Evolutionary conservation across 2,797 vertebrate genomes (phyloP).

Genomic region (Clarias pachynema): DNA sequence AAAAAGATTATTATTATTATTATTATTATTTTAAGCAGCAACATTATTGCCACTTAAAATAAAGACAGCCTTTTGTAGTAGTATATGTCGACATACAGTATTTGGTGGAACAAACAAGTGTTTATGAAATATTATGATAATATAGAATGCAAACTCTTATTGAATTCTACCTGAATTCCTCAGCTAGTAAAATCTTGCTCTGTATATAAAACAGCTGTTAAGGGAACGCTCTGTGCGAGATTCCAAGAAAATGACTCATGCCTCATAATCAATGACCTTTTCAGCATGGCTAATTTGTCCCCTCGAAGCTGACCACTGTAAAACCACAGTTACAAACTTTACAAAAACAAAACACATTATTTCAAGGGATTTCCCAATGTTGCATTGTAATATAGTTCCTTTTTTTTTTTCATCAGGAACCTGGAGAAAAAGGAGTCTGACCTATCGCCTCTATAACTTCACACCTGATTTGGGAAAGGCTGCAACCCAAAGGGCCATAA

Average conservation of each 20-base stretch:
- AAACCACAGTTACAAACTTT: background rate
- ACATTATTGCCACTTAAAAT: background rate
- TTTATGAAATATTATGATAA: background rate
- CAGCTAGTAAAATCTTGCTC: conserved; percentile 2
- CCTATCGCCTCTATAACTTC: conserved; percentile 83
- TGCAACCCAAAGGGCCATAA: conserved; percentile 71
- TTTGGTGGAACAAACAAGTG: background rate
- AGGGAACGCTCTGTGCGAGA: background rate
- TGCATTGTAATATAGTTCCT: conserved; percentile 10
- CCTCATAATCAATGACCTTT: background rate
- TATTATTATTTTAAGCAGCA: background rate
- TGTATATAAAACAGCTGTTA: background rate
- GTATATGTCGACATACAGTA: background rate
- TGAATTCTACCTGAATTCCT: background rate
- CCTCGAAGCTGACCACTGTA: background rate
- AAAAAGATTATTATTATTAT: background rate
- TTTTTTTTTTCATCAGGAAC: conserved; percentile 66
- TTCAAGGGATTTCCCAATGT: background rate
- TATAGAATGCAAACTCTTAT: background rate
- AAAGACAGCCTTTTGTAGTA: background rate
- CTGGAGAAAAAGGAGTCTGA: conserved; percentile 84
- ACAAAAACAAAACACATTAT: background rate
- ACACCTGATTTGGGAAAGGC: conserved; percentile 76
- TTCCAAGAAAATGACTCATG: conserved; percentile 37
- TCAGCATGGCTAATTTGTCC: background rate